Base-by-base conservation (phyloP, 2,888 invertebrate species). In the Cyaniris semiargus region DNA sequence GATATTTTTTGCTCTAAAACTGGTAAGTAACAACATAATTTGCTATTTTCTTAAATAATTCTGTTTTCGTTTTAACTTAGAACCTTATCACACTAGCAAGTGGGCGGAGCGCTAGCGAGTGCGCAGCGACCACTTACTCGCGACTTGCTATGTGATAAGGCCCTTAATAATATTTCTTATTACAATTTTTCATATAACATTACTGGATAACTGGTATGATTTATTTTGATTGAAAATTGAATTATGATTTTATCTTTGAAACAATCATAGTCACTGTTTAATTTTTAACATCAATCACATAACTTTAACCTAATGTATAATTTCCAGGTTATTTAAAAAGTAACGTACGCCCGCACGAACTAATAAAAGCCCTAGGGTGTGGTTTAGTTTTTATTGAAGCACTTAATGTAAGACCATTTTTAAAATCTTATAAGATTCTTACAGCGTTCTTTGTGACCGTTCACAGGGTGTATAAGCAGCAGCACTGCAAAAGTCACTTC, bases 311-410 rank as follows among this genome's bases (percentile, higher is more conserved):
- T 66, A 66, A 13, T 66, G 3, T 53, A 3, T 48, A 13, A 44
- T 75, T 79, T 53, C 75, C 76, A 79, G 76, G 80, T 78, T 76
- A 75, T 38, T 70, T 71, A n/a, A 85, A 83, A 72, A 53, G 38
- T 10, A 31, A 79, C 0, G 76, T 86, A 0, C 76, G 76, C 7
- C 83, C 88, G 0, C 80, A 80, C 0, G 83, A 86, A 15, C 85
- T 89, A 2, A 85, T 90, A 80, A 84, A 81, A 76, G 80, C 86
- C 4, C 38, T 88, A 0, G 86, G 86, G 5, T 87, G 83, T 72
- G 85, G 86, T 0, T 76, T 84, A 0, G 74, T 85, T 0, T 79
- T 90, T 0, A 31, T 90, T 1, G 80, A 85, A 58, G 77, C 76
- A 34, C 78, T 90, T 7, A 84, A 85, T 85, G 90, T 90, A 83